phyloP scores from a whole-genome alignment of 2,888 invertebrate species.

The Clitarchus hookeri region DNA sequence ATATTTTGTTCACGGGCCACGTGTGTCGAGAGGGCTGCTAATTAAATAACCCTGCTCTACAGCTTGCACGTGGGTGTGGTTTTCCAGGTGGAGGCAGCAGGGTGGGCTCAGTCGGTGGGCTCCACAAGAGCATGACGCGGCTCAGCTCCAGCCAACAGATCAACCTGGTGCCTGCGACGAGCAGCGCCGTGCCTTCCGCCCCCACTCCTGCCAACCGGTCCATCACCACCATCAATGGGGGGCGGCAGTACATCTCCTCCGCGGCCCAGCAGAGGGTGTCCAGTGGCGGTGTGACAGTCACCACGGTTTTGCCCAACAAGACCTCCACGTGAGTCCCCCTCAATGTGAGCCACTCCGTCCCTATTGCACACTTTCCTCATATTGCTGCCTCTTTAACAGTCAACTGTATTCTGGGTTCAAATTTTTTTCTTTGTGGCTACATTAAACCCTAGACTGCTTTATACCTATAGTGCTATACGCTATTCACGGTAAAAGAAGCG shows the following conservation, averaged over 20 bases:
- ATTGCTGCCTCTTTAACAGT: too few species aligned
- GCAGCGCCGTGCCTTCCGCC: conserved; percentile 34
- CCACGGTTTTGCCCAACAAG: conserved; percentile 52
- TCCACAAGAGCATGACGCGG: conserved; percentile 83
- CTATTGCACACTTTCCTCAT: too few species aligned
- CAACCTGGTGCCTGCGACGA: conserved; percentile 58
- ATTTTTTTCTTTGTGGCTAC: too few species aligned
- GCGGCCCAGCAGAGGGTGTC: conserved; percentile 53
- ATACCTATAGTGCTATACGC: too few species aligned
- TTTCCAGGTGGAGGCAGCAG: conserved; percentile 51
- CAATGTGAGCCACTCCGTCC: too few species aligned
- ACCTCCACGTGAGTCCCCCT: conserved; percentile 42
- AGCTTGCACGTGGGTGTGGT: too few species aligned
- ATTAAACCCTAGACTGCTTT: too few species aligned
- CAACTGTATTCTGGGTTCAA: too few species aligned
- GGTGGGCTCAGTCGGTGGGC: conserved; percentile 71
- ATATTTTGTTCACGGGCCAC: too few species aligned
- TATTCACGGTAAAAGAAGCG: too few species aligned
- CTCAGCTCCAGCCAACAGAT: conserved; percentile 78
- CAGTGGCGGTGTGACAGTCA: conserved; percentile 66
- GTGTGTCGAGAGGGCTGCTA: too few species aligned
- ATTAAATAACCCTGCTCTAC: too few species aligned
- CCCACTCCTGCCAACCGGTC: conserved; percentile 35
- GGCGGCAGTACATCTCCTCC: conserved; percentile 44
- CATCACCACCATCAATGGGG: conserved; percentile 47